Base-by-base conservation (phyloP, 2,797 vertebrate genomes). In the Artibeus lituratus region DNA sequence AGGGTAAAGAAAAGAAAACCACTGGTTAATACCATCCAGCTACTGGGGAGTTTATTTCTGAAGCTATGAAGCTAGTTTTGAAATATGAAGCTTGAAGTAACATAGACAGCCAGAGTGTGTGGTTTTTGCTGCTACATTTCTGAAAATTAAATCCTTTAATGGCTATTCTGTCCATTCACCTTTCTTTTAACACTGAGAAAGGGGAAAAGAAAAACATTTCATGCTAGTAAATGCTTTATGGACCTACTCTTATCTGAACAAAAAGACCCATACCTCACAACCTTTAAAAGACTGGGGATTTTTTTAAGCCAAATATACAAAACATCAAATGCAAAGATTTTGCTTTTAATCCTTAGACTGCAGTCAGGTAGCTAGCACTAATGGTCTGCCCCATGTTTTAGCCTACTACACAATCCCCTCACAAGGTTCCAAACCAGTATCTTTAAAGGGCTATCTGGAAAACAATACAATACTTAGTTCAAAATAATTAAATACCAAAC, bases 221-320 rank as follows among this genome's bases (percentile, higher is more conserved):
- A 96, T 90, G 85, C 85, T 95, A 88, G 69, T 89, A 96, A 97
- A 95, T 92, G 84, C 32, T 95, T 95, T 95, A 94, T 1, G 81
- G 78, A 90, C 81, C 57, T 65, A 69, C 92, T 94, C 49, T 76
- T 92, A 93, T 22, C 26, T 67, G 26, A 77, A 96, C 53, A 94
- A 96, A 96, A 91, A 76, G 76, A 81, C 14, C 69, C 14, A 5
- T 73, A 91, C 47, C 42, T 81, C 59, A 91, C 77, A 94, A 95
- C 18, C 42, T 91, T 85, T 95, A 97, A 95, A 96, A 94, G 73
- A 47, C 76, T 67, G 22, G 91, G 87, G 35, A 62, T 77, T 86
- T 90, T 95, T 85, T 92, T 65, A 95, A 97, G 59, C 14, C 80
- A 94, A 94, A 92, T 77, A 93, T 35, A 95, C 29, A 95, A 96